Percentiles rank a stretch among this genome's conserved stretches.
Conservation (phyloP, 1,140 invertebrate genomes). For the Homarus americanus region DNA sequence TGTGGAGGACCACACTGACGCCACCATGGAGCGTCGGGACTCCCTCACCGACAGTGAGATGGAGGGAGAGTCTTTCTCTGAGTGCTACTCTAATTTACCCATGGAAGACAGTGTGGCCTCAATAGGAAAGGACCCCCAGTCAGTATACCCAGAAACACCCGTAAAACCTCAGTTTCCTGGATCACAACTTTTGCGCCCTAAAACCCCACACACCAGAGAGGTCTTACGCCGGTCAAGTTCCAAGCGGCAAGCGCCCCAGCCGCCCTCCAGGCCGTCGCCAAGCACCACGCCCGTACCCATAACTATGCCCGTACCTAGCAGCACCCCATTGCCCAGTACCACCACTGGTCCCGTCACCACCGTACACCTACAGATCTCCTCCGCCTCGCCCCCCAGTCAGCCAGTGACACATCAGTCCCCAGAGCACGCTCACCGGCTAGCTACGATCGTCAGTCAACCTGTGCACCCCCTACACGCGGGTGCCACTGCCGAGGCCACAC, state of each 20-base stretch:
- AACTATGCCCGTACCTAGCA: not conserved
- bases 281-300: not conserved
- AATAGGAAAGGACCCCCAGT: not conserved
- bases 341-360: not conserved
- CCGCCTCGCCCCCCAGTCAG: not conserved
- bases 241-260: slow-evolving; percentile 37
- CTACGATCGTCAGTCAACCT: not conserved
- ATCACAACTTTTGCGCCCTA: not conserved
- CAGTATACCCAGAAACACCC: too few species aligned
- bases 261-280: slow-evolving; percentile 28
- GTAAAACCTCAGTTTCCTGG: not conserved
- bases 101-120: not conserved
- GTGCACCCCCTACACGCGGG: not conserved
- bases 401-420: not conserved
- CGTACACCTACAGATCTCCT: not conserved
- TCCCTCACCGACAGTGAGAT: slow-evolving; percentile 30
- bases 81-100: slow-evolving; percentile 1
- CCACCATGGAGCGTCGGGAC: slow-evolving; percentile 27
- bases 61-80: slow-evolving; percentile 13
- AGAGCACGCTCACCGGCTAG: not conserved
- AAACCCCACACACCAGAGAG: not conserved
- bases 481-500: not conserved
- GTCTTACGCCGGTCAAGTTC: not conserved
- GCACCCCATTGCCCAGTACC: not conserved
- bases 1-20: not conserved